Conservation (phyloP, 2,113 vertebrate species). For the Nyctereutes procyonoides region DNA sequence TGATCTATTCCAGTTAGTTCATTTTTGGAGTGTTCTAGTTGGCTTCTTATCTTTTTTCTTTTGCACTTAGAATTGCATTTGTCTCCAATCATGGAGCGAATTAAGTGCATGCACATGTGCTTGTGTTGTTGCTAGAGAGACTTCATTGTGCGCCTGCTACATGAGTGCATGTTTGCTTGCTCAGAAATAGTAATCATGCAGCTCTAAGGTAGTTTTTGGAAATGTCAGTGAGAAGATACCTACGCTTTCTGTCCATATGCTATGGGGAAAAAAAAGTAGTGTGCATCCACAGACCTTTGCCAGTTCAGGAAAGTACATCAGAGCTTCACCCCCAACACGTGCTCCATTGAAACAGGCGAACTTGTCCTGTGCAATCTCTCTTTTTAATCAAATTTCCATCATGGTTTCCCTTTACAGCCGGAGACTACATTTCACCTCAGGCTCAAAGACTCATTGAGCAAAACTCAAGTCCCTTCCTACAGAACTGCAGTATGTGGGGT, state of each 20-base stretch:
- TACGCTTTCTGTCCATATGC: neutral
- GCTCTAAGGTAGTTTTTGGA: neutral
- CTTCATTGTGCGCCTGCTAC: neutral
- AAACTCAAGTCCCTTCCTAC: neutral
- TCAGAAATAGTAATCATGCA: neutral
- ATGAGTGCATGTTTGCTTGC: neutral
- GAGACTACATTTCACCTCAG: neutral
- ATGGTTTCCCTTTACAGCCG: neutral
- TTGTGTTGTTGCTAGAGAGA: neutral
- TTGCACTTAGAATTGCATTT: neutral
- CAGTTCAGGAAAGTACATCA: neutral
- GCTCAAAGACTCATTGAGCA: neutral
- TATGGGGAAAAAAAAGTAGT: neutral
- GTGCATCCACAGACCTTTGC: neutral
- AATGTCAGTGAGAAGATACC: neutral
- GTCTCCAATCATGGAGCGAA: neutral
- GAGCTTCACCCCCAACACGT: neutral
- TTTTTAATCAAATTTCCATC: neutral
- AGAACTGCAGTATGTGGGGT: neutral
- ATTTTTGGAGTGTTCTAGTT: neutral
- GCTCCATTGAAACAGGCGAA: neutral
- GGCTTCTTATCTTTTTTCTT: neutral
- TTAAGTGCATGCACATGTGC: neutral
- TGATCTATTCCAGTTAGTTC: neutral
- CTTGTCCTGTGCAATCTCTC: neutral